These are phyloP conservation scores for Aurelia sp. DNA, from an alignment of 30 jellyfish, hydroid and myxozoan genomes.

Conservation along the genomic window DNA sequence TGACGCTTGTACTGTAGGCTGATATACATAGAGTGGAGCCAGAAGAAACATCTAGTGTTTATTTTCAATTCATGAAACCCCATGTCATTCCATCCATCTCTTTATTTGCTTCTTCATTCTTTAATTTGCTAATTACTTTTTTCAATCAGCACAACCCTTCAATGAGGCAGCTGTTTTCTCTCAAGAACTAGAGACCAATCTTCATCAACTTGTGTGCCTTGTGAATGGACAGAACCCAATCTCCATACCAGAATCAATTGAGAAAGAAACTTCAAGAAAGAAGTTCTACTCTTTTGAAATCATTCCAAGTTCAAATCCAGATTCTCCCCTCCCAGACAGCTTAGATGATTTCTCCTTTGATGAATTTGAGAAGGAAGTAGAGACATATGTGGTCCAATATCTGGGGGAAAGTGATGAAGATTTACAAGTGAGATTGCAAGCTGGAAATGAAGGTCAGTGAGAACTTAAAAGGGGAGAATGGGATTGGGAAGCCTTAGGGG, in stretches of 20 bases:
- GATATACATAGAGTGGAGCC: no score
- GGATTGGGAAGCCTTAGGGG: no score
- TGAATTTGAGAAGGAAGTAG: slow-evolving; percentile 16
- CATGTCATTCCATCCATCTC: no score
- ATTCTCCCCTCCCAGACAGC: slow-evolving; percentile 54
- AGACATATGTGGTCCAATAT: background rate
- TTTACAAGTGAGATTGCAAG: background rate
- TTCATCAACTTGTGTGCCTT: background rate
- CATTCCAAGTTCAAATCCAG: slow-evolving; percentile 72
- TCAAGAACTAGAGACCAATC: background rate
- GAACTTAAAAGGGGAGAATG: no score
- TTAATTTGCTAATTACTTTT: no score
- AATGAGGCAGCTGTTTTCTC: background rate
- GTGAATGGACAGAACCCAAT: background rate
- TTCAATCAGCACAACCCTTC: no score
- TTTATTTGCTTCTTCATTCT: no score
- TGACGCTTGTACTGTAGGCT: no score
- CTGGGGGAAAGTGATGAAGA: background rate
- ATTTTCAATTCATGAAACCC: no score
- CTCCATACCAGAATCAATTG: slow-evolving; percentile 17
- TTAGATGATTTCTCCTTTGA: background rate
- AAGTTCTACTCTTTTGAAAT: background rate
- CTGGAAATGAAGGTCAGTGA: slow-evolving; percentile 12
- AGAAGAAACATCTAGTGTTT: no score
- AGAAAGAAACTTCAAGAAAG: background rate